Conservation (phyloP, 2,888 invertebrate genomes). For the Bruchidius siliquastri region DNA sequence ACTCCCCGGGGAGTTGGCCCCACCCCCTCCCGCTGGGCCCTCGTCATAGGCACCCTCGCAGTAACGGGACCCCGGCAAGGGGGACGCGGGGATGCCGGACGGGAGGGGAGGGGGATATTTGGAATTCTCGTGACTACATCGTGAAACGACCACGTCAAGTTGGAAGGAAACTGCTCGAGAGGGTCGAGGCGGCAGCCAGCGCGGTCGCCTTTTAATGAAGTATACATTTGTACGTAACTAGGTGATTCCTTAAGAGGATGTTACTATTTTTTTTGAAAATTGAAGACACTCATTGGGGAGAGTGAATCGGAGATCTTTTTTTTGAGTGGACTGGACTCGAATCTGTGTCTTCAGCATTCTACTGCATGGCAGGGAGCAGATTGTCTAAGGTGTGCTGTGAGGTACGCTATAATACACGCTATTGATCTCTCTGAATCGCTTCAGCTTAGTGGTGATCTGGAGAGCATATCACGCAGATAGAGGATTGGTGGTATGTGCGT, state of each 20-base stretch:
- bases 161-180: conserved; percentile 5
- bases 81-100: conserved; percentile 16
- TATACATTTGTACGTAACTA: neutral
- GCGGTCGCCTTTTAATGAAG: neutral
- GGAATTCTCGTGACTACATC: conserved; percentile 43
- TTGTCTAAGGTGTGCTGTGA: too few species aligned
- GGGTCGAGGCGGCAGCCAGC: neutral
- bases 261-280: neutral
- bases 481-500: too few species aligned
- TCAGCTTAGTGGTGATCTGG: too few species aligned
- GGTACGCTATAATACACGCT: too few species aligned
- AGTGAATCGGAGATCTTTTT: too few species aligned
- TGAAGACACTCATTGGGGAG: too few species aligned
- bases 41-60: conserved; percentile 21
- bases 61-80: neutral
- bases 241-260: neutral
- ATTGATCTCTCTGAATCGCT: too few species aligned
- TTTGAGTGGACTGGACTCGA: too few species aligned
- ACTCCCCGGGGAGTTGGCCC: conserved; percentile 53
- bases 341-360: too few species aligned
- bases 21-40: too few species aligned
- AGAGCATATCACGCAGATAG: too few species aligned
- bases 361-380: too few species aligned
- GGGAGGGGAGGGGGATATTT: conserved; percentile 41
- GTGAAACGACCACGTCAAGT: conserved; percentile 39